phyloP scores from a whole-genome alignment of 1,140 invertebrate species.

The Leptinotarsa defecta region DNA sequence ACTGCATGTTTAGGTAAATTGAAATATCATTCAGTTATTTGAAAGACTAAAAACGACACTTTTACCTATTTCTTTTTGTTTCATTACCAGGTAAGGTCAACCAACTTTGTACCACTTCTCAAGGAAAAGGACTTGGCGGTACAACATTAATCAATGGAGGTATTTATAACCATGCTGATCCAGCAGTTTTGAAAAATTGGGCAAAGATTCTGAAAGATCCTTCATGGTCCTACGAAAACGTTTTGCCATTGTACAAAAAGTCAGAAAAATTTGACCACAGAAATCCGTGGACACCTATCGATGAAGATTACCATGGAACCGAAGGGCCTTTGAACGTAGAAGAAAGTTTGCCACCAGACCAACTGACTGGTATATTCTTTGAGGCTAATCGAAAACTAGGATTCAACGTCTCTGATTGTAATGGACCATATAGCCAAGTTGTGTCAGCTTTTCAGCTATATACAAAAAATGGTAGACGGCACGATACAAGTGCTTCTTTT shows the following conservation, averaged over 20 bases:
- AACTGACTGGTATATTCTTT: constrained; percentile 58
- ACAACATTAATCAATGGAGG: constrained; percentile 66
- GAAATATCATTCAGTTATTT: too few relatives aligned
- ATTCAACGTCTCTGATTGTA: constrained; percentile 61
- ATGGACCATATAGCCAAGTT: constrained; percentile 53
- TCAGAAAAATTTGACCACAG: constrained; percentile 53
- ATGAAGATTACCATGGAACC: constrained; percentile 25
- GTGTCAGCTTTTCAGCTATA: constrained; percentile 57
- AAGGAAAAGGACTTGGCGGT: constrained; percentile 65
- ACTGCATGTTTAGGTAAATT: constrained; percentile 20
- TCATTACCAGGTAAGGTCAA: not conserved
- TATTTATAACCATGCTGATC: constrained; percentile 1
- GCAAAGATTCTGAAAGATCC: constrained; percentile 58
- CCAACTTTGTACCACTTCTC: constrained; percentile 30
- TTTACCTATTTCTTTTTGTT: too few relatives aligned
- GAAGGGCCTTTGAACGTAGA: constrained; percentile 26
- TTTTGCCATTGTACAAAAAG: constrained; percentile 65
- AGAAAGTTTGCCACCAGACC: constrained; percentile 3
- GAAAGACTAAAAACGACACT: too few relatives aligned
- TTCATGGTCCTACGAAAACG: constrained; percentile 69
- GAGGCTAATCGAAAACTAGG: constrained; percentile 62
- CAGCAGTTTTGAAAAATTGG: constrained; percentile 71
- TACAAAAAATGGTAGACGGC: constrained; percentile 59
- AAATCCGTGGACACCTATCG: constrained; percentile 10
- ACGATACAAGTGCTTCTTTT: constrained; percentile 64